Evolutionary conservation across 2,797 vertebrate species (phyloP), one percentile per base, ranked within the genome.

Genomic region (Acipenser ruthenus): DNA sequence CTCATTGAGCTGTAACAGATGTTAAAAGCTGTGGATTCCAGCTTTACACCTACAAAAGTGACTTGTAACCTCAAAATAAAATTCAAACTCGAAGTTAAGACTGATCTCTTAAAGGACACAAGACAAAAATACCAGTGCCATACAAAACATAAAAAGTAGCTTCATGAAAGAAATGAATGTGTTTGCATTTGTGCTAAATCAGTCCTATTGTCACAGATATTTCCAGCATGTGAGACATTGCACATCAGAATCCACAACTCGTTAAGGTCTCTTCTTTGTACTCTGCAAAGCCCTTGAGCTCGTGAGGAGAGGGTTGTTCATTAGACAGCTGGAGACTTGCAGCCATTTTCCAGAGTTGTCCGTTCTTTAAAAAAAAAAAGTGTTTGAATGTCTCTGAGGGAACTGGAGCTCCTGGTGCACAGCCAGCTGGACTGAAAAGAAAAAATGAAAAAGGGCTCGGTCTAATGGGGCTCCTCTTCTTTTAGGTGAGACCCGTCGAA

Each of bases 231-330:
- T 76, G 65, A 73, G 69, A 72, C 68, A 70, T 70, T 52, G 50
- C 72, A 66, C 61, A 64, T 49, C 62, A 37, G 47, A 4, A 51
- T 59, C 55, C 59, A 69, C 10, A 8, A 65, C 60, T 11, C 64
- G 8, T 49, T 8, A 23, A 15, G 8, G 3, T 50, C 15, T 58
- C 47, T 7, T 15, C 49, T 62, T 56, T 8, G 52, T 65, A 73
- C 6, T 66, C 70, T 72, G 72, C 60, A 56, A 71, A 81, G 80
- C 75, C 86, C 86, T 89, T 82, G 78, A 88, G 81, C 79, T 75
- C 67, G 67, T 69, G 72, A 79, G 80, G 78, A 76, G 70, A 81
- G 75, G 77, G 78, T 78, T 84, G 86, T 84, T 91, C 78, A 58
- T 87, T 86, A 89, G 79, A 71, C 70, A 77, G 76, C 71, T 11